Evolutionary conservation across 2,797 vertebrate species (phyloP).

Genomic region (Prionace glauca): DNA sequence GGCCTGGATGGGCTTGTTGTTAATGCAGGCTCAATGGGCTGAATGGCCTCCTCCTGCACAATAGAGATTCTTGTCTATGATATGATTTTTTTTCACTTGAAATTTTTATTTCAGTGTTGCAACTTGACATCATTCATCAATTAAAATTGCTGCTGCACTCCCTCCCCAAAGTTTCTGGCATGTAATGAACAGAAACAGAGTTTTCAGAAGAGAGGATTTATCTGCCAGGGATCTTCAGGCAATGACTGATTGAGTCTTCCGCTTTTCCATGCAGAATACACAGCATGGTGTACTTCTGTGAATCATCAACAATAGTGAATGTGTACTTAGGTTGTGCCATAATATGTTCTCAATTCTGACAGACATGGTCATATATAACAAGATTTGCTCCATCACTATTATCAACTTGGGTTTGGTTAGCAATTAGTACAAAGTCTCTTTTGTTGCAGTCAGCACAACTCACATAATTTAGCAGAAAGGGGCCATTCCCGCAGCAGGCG

Average conservation of each 20-base stretch:
- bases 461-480: no score
- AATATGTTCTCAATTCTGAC: constrained; percentile 89
- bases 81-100: not conserved
- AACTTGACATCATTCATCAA: not conserved
- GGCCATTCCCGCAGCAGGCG: no score
- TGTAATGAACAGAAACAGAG: not conserved
- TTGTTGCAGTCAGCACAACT: no score
- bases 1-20: no score
- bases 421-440: no score
- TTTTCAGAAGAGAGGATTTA: constrained; percentile 73
- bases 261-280: constrained; percentile 92
- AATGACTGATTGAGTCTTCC: constrained; percentile 88
- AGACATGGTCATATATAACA: constrained; percentile 57
- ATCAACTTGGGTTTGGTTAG: no score
- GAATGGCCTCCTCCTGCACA: no score
- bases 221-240: constrained; percentile 87
- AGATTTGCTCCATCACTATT: no score
- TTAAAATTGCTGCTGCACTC: not conserved
- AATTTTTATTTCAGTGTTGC: not conserved
- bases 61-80: no score
- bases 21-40: no score
- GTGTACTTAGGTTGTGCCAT: constrained; percentile 90
- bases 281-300: constrained; percentile 96
- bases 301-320: constrained; percentile 91
- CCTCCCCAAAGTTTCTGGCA: not conserved